Percentiles rank a stretch among this genome's conserved stretches.
These are phyloP conservation scores for Copsychus sechellarum DNA, from an alignment of 2,113 vertebrate genomes.

Conservation along the genomic window DNA sequence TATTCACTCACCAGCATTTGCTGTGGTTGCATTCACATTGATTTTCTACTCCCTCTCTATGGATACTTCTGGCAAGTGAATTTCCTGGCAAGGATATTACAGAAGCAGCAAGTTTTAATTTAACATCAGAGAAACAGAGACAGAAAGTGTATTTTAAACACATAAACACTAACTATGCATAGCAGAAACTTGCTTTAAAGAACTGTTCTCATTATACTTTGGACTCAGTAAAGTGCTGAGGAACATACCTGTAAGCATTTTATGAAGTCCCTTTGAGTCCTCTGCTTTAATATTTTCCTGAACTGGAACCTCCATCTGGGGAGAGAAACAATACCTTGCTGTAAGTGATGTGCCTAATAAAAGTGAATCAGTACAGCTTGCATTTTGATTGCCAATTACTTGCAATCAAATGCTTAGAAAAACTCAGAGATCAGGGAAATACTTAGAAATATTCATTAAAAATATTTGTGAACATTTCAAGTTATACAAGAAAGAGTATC, in stretches of 20 bases:
- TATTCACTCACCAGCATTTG: background rate
- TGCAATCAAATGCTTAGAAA: slow-evolving; percentile 22
- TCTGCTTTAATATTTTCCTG: background rate
- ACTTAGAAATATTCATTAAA: background rate
- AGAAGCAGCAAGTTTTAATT: slow-evolving; percentile 22
- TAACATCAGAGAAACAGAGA: background rate
- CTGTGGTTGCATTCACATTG: background rate
- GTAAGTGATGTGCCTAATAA: slow-evolving; percentile 6
- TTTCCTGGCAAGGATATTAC: background rate
- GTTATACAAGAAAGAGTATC: background rate
- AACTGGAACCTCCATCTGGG: background rate
- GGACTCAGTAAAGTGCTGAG: background rate
- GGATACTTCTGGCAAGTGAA: background rate
- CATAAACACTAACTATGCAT: background rate
- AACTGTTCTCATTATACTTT: background rate
- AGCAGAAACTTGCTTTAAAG: background rate
- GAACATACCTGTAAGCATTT: background rate
- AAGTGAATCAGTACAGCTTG: slow-evolving; percentile 29
- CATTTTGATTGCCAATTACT: slow-evolving; percentile 48
- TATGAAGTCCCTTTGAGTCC: slow-evolving; percentile 11
- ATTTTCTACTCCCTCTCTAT: background rate
- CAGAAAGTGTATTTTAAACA: slow-evolving; percentile 4
- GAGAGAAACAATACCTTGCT: slow-evolving; percentile 31
- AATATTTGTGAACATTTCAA: background rate
- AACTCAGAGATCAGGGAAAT: background rate